Evolutionary conservation across 1,140 invertebrate genomes (phyloP).

Genomic region (Papilio glaucus): DNA sequence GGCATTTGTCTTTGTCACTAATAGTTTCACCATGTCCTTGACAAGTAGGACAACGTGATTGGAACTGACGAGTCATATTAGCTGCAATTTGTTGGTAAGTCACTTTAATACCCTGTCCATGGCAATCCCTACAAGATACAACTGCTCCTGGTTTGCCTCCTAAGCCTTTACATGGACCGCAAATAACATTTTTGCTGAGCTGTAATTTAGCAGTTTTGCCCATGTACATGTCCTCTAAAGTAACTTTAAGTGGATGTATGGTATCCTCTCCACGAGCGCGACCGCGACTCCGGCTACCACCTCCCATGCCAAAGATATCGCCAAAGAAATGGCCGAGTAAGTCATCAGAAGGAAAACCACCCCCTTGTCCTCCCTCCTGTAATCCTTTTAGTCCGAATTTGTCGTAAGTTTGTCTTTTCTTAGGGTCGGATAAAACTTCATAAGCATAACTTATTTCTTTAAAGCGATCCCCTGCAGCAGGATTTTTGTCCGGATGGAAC

Average conservation of each 20-base stretch:
- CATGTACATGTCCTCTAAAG: conserved; percentile 96
- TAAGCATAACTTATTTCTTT: conserved; percentile 96
- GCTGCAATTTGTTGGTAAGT: conserved; percentile 88
- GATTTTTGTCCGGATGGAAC: conserved; percentile 95
- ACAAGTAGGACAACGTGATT: conserved; percentile 89
- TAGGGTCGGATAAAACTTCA: conserved; percentile 90
- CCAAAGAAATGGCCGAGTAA: conserved; percentile 87
- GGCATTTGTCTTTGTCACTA: conserved; percentile 92
- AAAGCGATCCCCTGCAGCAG: conserved; percentile 92
- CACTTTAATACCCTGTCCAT: conserved; percentile 90
- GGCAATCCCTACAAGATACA: conserved; percentile 89
- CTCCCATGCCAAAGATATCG: conserved; percentile 86
- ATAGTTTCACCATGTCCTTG: conserved; percentile 89
- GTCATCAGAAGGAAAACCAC: conserved; percentile 84
- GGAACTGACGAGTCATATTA: conserved; percentile 93
- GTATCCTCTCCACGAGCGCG: conserved; percentile 87
- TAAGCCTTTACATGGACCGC: conserved; percentile 91
- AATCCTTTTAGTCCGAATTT: conserved; percentile 91
- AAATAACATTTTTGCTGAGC: conserved; percentile 94
- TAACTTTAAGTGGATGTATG: conserved; percentile 89
- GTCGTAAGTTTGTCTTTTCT: conserved; percentile 89
- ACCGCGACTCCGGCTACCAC: conserved; percentile 82
- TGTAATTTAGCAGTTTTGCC: conserved; percentile 93
- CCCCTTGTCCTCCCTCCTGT: conserved; percentile 88
- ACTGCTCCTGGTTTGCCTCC: conserved; percentile 92